Percentiles rank a stretch among this genome's conserved stretches.
These are phyloP conservation scores for Hypercompe scribonia DNA, from an alignment of 2,888 invertebrate genomes.

Conservation along the genomic window DNA sequence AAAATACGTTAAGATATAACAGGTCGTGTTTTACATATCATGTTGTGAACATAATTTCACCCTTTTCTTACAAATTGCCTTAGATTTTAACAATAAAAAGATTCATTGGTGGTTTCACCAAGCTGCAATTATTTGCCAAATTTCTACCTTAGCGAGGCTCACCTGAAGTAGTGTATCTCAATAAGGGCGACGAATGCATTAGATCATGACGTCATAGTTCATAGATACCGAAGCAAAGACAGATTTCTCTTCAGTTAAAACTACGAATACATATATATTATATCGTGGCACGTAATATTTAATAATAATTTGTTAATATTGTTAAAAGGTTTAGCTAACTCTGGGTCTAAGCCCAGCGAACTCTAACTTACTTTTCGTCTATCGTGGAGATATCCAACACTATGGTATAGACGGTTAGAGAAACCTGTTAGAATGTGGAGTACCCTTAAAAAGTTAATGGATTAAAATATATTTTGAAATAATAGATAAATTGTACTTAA, in stretches of 20 bases:
- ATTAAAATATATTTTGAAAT: too few species aligned
- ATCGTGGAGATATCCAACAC: too few species aligned
- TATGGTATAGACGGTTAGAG: too few species aligned
- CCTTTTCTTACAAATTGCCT: background rate
- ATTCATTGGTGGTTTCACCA: slow-evolving; percentile 73
- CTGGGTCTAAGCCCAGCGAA: too few species aligned
- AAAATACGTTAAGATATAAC: background rate
- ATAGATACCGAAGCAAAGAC: slow-evolving; percentile 44
- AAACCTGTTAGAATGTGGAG: too few species aligned
- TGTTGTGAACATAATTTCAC: background rate
- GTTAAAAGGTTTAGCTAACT: too few species aligned
- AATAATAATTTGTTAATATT: too few species aligned
- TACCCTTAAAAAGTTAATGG: too few species aligned
- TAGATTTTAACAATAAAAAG: slow-evolving; percentile 52
- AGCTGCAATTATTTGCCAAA: slow-evolving; percentile 75
- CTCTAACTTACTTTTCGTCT: too few species aligned
- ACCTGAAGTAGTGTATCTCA: slow-evolving; percentile 54
- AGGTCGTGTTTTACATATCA: background rate
- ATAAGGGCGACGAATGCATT: slow-evolving; percentile 73
- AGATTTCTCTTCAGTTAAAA: too few species aligned
- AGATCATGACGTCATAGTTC: slow-evolving; percentile 78
- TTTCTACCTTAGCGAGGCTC: slow-evolving; percentile 40
- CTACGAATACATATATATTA: background rate
- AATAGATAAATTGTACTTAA: too few species aligned
- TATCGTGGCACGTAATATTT: too few species aligned